A percentile compares a stretch with the other conserved stretches of the same genome.
Conservation (phyloP, 2,113 vertebrate genomes). For the Carassius gibelio region DNA sequence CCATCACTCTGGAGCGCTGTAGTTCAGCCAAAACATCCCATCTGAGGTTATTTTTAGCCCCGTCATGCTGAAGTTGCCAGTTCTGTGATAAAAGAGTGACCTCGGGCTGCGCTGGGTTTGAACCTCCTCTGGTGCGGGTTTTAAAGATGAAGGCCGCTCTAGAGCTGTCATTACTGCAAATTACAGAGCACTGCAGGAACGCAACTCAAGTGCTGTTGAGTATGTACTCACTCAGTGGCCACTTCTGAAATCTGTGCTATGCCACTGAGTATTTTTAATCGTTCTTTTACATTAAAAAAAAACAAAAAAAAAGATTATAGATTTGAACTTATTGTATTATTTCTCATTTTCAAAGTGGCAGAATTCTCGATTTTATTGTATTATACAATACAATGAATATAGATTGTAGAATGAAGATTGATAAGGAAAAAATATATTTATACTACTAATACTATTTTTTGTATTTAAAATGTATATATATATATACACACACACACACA, state of each 20-base stretch:
- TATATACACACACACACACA: no score
- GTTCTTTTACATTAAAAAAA: not conserved
- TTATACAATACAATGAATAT: no score
- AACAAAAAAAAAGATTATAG: no score
- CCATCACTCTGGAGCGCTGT: not conserved
- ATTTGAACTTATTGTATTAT: no score
- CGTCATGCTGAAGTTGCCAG: constrained; percentile 2
- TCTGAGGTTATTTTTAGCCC: constrained; percentile 29
- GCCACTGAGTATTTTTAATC: not conserved
- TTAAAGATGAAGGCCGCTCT: constrained; percentile 25
- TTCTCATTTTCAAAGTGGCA: no score
- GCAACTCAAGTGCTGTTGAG: constrained; percentile 1
- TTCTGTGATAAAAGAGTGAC: constrained; percentile 24
- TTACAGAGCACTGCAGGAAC: constrained; percentile 18
- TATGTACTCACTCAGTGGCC: not conserved
- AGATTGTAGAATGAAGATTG: no score
- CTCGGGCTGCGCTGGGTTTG: constrained; percentile 10
- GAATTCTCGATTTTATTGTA: no score
- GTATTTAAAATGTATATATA: no score
- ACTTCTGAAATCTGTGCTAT: not conserved
- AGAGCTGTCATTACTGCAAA: constrained; percentile 46
- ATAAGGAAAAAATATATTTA: no score
- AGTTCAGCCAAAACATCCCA: constrained; percentile 11
- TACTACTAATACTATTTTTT: no score
- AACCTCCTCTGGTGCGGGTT: constrained; percentile 12